Evolutionary conservation across 2,888 invertebrate genomes (phyloP).

Genomic region (Clistopyga incitator): DNA sequence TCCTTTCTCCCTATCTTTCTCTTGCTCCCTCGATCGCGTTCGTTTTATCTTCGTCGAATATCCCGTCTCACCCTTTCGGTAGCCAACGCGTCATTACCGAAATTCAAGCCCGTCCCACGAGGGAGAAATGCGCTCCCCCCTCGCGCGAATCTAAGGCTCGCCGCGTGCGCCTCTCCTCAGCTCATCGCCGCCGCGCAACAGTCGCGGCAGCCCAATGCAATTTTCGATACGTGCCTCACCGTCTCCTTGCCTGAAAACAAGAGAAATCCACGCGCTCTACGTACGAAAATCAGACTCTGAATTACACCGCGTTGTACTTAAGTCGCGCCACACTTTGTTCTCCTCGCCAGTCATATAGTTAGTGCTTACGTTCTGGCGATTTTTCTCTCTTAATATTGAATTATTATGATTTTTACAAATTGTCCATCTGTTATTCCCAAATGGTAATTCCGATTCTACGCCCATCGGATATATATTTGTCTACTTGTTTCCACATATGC

Average conservation of each 20-base stretch:
- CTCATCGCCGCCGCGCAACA: constrained; percentile 35
- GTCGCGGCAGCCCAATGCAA: constrained; percentile 61
- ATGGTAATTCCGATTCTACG: too few species aligned
- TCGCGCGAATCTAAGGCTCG: constrained; percentile 63
- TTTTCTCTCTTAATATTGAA: too few species aligned
- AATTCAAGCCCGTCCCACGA: constrained; percentile 77
- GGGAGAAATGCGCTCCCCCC: constrained; percentile 4
- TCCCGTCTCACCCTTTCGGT: constrained; percentile 73
- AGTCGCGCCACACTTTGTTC: constrained; percentile 3
- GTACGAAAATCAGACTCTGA: neutral
- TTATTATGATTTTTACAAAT: too few species aligned
- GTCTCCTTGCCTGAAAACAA: neutral
- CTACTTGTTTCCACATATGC: too few species aligned
- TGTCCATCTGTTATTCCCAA: too few species aligned
- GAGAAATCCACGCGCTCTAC: constrained; percentile 41
- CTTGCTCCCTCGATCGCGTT: constrained; percentile 24
- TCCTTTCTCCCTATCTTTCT: constrained; percentile 42
- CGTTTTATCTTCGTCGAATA: constrained; percentile 30
- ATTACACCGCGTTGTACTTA: neutral
- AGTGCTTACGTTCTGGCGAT: neutral
- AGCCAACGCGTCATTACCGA: constrained; percentile 82
- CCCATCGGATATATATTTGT: too few species aligned
- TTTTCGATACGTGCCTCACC: constrained; percentile 61
- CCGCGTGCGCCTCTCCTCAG: constrained; percentile 27
- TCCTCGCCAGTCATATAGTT: neutral